Base-by-base conservation (phyloP, 2,888 invertebrate species). In the Empis stercorea region DNA sequence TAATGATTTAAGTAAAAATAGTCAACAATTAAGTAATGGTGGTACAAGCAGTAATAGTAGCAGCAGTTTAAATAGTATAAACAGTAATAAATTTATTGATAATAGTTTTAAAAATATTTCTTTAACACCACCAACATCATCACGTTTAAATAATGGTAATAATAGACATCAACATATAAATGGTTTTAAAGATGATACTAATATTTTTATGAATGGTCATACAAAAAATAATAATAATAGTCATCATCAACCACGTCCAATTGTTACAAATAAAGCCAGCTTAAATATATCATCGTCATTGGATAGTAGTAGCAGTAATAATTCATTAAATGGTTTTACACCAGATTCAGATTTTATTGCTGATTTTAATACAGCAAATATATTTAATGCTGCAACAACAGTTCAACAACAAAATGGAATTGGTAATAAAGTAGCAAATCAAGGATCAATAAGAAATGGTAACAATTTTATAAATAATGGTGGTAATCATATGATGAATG, bases 291-390 rank as follows among this genome's bases (percentile, higher is more conserved):
- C 23, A 27, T 27, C 23, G 7, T 27, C 23, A 27, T 27, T 27
- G 23, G 23, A 27, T 27, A 27, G 65, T 63, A 52, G 66, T 66
- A 47, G 65, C 64, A 56, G 57, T 66, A 47, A 66, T 66, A 51
- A 63, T 52, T 64, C 63, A 50, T 58, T 66, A 53, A 66, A 66
- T 52, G 66, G 64, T 15, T 70, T 68, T 49, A 66, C 66, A 11
- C 62, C 66, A 10, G 68, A 69, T 47, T 78, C 65, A 4, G 69
- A 70, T 46, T 83, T 83, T 66, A 78, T 80, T 56, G 83, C 81
- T 55, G 81, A 84, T 66, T 84, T 83, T 63, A 76, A 79, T 55
- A 76, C 77, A 51, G 82, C 83, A 51, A 78, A 79, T 61, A 82
- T 83, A 57, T 82, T 81, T 65, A 79, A 80, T 67, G 76, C 79